Conservation (phyloP, 2,113 vertebrate genomes). For the Pongo abelii region DNA sequence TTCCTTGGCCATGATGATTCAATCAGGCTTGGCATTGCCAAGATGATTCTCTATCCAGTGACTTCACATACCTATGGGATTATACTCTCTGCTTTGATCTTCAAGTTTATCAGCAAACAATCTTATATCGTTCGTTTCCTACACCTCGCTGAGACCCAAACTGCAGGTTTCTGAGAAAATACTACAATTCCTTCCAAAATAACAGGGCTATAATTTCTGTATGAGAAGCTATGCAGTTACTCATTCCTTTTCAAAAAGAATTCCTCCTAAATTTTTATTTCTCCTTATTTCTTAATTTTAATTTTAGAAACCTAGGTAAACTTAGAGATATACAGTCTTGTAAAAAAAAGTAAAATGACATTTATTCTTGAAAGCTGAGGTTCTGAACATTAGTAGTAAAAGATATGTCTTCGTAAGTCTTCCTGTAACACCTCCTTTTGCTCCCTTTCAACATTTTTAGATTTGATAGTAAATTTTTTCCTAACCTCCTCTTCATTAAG, state of each 20-base stretch:
- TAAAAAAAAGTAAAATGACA: background rate
- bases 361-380: background rate
- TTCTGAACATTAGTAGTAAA: background rate
- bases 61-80: background rate
- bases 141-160: background rate
- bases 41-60: background rate
- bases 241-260: background rate
- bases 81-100: background rate
- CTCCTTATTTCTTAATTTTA: background rate
- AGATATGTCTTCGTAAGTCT: background rate
- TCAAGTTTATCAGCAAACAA: background rate
- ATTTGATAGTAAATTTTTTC: background rate
- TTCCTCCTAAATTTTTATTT: background rate
- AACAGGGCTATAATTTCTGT: background rate
- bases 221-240: background rate
- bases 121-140: background rate
- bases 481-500: background rate
- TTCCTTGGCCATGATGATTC: background rate
- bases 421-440: background rate
- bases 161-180: constrained; percentile 4
- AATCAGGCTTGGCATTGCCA: background rate
- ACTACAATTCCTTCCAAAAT: background rate
- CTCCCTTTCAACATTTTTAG: background rate
- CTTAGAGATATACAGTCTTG: background rate
- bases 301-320: background rate